Conservation (phyloP, 2,113 vertebrate genomes). For the Phodopus roborovskii region DNA sequence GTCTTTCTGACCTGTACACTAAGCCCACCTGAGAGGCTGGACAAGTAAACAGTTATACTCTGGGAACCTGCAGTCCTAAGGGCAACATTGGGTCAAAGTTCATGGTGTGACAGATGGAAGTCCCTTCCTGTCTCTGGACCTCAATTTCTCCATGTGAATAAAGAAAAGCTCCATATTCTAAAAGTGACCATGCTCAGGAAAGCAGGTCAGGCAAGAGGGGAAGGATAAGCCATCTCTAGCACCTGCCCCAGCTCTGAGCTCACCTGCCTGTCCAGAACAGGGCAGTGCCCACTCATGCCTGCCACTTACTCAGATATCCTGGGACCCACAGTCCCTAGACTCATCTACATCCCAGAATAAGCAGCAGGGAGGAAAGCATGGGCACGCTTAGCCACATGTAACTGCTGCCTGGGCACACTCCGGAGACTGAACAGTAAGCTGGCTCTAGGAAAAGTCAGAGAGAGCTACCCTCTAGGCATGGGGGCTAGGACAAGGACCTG, state of each 20-base stretch:
- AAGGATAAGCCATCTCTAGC: neutral
- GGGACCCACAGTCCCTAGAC: neutral
- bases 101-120: neutral
- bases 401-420: neutral
- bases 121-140: slow-evolving; percentile 5
- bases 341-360: neutral
- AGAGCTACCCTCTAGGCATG: neutral
- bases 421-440: neutral
- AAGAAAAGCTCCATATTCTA: neutral
- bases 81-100: neutral
- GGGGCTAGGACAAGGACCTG: neutral
- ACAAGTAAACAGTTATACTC: neutral
- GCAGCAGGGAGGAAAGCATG: neutral
- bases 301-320: neutral
- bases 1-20: neutral
- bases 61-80: neutral
- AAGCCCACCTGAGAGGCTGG: neutral
- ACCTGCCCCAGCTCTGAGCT: neutral
- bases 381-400: neutral
- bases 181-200: neutral
- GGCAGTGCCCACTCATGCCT: neutral
- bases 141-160: neutral
- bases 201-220: neutral
- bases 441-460: neutral
- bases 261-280: neutral